Conservation (phyloP, 1,140 invertebrate species). For the Sminthurides bifidus region DNA sequence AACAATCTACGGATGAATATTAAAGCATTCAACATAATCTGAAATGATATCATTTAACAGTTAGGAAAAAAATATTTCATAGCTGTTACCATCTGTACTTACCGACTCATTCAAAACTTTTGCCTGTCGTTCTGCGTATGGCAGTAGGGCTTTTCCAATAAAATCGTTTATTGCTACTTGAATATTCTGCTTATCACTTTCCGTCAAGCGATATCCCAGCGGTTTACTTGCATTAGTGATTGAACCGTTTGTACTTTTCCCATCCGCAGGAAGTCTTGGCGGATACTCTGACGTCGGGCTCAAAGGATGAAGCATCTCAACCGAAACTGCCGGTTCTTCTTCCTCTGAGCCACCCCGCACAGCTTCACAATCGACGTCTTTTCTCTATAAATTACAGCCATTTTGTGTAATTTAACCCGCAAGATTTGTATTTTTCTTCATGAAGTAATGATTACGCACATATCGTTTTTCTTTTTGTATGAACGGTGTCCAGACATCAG, state of each 20-base stretch:
- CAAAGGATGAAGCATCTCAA: conserved; percentile 24
- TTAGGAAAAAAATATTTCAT: not conserved
- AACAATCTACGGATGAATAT: conserved; percentile 37
- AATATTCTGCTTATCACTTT: conserved; percentile 70
- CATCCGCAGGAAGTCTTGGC: not conserved
- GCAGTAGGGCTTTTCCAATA: conserved; percentile 68
- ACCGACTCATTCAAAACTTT: conserved; percentile 68
- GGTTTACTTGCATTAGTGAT: not conserved
- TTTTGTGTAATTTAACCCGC: not conserved
- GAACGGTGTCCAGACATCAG: conserved; percentile 58
- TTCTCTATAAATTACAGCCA: not conserved
- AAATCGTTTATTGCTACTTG: conserved; percentile 78
- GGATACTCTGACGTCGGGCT: conserved; percentile 32
- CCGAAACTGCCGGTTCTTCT: not conserved
- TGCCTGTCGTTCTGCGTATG: conserved; percentile 80
- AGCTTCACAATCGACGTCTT: not conserved
- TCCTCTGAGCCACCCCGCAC: not conserved
- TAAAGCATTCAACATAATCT: conserved; percentile 1
- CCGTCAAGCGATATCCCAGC: conserved; percentile 59
- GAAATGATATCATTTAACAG: conserved; percentile 6
- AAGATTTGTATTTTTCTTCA: not conserved
- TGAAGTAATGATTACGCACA: not conserved
- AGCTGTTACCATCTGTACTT: conserved; percentile 30
- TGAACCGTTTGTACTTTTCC: not conserved
- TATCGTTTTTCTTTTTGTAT: conserved; percentile 12